Evolutionary conservation across 92 coral and sea anemone genomes (phyloP).

Genomic region (Pocillopora grandis): DNA sequence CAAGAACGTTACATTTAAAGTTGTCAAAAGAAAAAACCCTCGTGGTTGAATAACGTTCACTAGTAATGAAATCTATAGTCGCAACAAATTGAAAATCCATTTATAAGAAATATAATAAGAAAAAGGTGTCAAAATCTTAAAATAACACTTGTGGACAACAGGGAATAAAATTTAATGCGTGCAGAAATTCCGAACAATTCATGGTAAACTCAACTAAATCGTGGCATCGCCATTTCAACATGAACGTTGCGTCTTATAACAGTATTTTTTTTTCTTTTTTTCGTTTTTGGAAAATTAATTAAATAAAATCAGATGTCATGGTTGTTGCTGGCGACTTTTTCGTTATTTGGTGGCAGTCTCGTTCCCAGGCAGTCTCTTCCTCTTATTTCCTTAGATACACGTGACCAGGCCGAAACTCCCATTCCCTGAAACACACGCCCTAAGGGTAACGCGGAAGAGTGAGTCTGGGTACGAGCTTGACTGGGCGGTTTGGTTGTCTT

Average conservation of each 20-base stretch:
- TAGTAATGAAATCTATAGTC: not conserved
- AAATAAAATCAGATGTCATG: slow-evolving; percentile 18
- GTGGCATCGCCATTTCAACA: not conserved
- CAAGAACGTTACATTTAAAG: not conserved
- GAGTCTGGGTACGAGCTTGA: no score
- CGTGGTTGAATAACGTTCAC: not conserved
- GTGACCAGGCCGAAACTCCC: no score
- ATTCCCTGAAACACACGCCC: no score
- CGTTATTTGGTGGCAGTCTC: not conserved
- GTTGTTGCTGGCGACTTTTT: slow-evolving; percentile 5
- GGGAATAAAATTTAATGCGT: slow-evolving; percentile 17
- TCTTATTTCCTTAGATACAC: no score
- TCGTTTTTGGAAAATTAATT: not conserved
- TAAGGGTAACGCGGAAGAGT: no score
- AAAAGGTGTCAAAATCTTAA: slow-evolving; percentile 7
- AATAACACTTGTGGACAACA: slow-evolving; percentile 14
- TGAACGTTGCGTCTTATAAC: not conserved
- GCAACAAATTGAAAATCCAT: slow-evolving; percentile 17
- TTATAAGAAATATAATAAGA: not conserved
- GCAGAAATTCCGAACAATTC: not conserved
- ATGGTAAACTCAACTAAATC: slow-evolving; percentile 15
- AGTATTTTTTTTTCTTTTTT: not conserved
- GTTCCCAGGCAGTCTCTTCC: no score
- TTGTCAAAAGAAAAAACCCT: slow-evolving; percentile 6
- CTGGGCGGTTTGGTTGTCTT: not conserved